Percentiles rank a stretch among this genome's conserved stretches.
phyloP scores from a whole-genome alignment of 2,888 invertebrate genomes.

The Nemurella pictetii region DNA sequence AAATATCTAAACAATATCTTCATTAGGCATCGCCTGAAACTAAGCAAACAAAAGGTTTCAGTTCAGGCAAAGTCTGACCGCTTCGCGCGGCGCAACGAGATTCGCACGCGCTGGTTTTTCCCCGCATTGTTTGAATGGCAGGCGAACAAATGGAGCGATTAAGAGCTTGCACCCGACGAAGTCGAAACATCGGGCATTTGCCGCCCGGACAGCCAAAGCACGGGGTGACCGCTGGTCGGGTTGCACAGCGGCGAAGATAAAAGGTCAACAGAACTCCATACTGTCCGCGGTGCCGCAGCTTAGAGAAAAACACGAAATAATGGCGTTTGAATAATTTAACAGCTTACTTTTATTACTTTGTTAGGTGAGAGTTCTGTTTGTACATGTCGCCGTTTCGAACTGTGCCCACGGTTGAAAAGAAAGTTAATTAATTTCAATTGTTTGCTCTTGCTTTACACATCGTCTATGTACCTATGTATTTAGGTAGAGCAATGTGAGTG shows the following conservation, averaged over 20 bases:
- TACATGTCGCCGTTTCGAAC: background rate
- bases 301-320: background rate
- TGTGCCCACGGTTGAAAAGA: background rate
- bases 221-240: background rate
- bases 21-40: too few relatives aligned
- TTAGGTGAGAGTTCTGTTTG: slow-evolving; percentile 5
- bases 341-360: slow-evolving; percentile 3
- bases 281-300: background rate
- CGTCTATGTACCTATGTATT: background rate
- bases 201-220: too few relatives aligned
- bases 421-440: slow-evolving; percentile 6
- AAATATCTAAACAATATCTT: too few relatives aligned
- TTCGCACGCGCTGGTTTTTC: too few relatives aligned
- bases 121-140: too few relatives aligned
- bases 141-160: too few relatives aligned
- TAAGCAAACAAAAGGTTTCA: too few relatives aligned
- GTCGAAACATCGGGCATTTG: too few relatives aligned
- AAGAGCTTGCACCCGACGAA: too few relatives aligned
- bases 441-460: slow-evolving; percentile 1
- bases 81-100: too few relatives aligned
- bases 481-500: background rate
- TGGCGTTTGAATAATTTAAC: slow-evolving; percentile 8
- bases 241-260: background rate
- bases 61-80: too few relatives aligned
- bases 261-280: background rate